These are phyloP conservation scores for Lethrus apterus DNA, from an alignment of 1,140 invertebrate genomes.

Conservation along the genomic window DNA sequence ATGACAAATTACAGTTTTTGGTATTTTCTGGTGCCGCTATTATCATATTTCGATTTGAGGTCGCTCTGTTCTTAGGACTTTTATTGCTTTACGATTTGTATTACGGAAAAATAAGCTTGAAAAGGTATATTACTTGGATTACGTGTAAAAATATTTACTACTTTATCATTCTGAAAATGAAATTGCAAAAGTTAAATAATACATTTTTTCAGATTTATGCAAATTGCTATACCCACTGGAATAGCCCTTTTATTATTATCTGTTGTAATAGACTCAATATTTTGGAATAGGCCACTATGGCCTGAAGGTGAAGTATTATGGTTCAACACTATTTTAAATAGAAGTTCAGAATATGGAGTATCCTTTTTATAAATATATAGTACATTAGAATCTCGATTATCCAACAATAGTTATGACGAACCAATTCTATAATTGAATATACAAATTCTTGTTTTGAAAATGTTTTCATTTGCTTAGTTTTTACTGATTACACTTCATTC, in stretches of 20 bases:
- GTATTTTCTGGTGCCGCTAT: slow-evolving; percentile 77
- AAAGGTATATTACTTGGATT: slow-evolving; percentile 48
- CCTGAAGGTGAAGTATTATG: slow-evolving; percentile 96
- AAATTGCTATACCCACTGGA: slow-evolving; percentile 65
- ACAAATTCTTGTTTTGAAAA: neutral
- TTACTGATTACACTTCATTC: too few species aligned
- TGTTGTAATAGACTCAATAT: slow-evolving; percentile 81
- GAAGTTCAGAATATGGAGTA: slow-evolving; percentile 96
- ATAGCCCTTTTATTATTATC: slow-evolving; percentile 62
- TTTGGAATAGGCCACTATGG: slow-evolving; percentile 89
- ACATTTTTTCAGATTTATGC: slow-evolving; percentile 56
- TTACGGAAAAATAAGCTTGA: slow-evolving; percentile 48
- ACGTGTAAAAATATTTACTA: slow-evolving; percentile 6
- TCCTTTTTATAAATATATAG: slow-evolving; percentile 53
- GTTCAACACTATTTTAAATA: slow-evolving; percentile 92
- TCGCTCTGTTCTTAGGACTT: slow-evolving; percentile 80
- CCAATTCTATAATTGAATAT: neutral
- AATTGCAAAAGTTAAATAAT: slow-evolving; percentile 6
- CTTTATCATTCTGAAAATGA: too few species aligned
- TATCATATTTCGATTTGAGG: slow-evolving; percentile 86
- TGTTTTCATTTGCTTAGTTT: neutral
- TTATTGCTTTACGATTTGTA: slow-evolving; percentile 75
- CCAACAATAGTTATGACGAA: too few species aligned
- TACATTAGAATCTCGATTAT: neutral
- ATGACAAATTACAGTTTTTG: slow-evolving; percentile 70